These are phyloP conservation scores for Emys orbicularis DNA, from an alignment of 2,797 vertebrate genomes.

Conservation along the genomic window DNA sequence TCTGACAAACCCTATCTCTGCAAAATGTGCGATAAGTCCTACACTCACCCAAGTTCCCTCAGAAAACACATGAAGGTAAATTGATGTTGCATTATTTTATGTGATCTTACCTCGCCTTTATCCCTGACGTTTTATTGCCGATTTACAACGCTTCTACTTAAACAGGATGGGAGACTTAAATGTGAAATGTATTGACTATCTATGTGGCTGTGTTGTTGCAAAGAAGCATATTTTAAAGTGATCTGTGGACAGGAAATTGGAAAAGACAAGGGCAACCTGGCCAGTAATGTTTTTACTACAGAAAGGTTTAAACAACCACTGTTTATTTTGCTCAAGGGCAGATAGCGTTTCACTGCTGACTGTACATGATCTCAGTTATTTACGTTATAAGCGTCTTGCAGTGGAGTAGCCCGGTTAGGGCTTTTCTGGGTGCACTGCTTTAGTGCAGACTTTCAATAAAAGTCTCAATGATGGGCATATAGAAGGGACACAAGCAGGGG, in stretches of 20 bases:
- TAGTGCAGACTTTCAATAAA: not conserved
- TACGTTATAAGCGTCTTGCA: not conserved
- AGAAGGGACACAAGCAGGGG: not conserved
- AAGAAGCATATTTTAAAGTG: not conserved
- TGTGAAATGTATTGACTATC: not conserved
- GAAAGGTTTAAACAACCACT: not conserved
- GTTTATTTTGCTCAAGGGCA: not conserved
- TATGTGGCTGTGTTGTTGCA: not conserved
- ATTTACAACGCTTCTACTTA: not conserved
- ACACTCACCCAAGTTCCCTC: constrained; percentile 98
- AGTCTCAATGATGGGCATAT: not conserved
- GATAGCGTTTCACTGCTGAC: not conserved
- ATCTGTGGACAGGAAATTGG: not conserved
- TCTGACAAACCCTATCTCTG: constrained; percentile 99
- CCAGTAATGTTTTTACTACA: not conserved
- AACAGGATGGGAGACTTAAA: not conserved
- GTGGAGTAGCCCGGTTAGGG: not conserved
- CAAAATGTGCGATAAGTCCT: constrained; percentile 99
- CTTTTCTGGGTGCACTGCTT: not conserved
- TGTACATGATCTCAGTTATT: not conserved
- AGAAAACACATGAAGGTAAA: constrained; percentile 99
- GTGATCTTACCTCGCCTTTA: not conserved
- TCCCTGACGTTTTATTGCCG: not conserved
- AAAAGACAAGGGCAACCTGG: not conserved
- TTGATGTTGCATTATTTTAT: not conserved